A percentile compares a stretch with the other conserved stretches of the same genome.
phyloP scores from a whole-genome alignment of 2,888 invertebrate species.

The Sabellastarte sp. region DNA sequence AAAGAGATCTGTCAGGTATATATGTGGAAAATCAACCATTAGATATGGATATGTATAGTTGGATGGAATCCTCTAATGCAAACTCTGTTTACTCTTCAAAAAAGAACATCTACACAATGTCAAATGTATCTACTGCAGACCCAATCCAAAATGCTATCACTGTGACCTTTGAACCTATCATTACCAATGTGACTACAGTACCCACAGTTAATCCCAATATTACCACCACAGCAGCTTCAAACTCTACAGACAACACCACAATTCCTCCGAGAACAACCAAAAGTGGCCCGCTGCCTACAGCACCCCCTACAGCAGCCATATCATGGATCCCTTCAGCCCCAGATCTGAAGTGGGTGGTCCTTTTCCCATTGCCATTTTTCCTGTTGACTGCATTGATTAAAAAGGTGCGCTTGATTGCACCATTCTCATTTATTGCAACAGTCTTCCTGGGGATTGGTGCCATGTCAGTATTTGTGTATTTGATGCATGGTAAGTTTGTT shows the following conservation, averaged over 20 bases:
- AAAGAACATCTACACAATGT: background rate
- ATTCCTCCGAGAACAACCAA: too few relatives aligned
- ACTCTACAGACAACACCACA: slow-evolving; percentile 2
- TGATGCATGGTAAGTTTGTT: slow-evolving; percentile 44
- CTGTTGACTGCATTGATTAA: slow-evolving; percentile 45
- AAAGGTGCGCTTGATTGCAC: slow-evolving; percentile 43
- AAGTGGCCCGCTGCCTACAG: slow-evolving; percentile 3
- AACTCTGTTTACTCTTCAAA: background rate
- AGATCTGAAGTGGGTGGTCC: slow-evolving; percentile 41
- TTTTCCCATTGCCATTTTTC: slow-evolving; percentile 47
- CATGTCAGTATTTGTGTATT: slow-evolving; percentile 38
- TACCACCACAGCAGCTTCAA: slow-evolving; percentile 2
- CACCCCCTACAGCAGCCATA: background rate
- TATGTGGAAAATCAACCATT: too few relatives aligned
- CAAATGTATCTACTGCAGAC: too few relatives aligned
- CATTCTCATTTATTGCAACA: slow-evolving; percentile 49
- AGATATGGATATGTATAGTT: too few relatives aligned
- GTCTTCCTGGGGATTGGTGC: slow-evolving; percentile 46
- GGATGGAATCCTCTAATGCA: too few relatives aligned
- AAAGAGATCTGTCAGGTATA: background rate
- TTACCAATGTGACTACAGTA: background rate
- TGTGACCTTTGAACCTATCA: too few relatives aligned
- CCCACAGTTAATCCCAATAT: background rate
- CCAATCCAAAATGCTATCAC: too few relatives aligned
- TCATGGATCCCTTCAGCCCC: slow-evolving; percentile 31